Evolutionary conservation across 2,888 invertebrate species (phyloP).

Genomic region (Zeuzera pyrina): DNA sequence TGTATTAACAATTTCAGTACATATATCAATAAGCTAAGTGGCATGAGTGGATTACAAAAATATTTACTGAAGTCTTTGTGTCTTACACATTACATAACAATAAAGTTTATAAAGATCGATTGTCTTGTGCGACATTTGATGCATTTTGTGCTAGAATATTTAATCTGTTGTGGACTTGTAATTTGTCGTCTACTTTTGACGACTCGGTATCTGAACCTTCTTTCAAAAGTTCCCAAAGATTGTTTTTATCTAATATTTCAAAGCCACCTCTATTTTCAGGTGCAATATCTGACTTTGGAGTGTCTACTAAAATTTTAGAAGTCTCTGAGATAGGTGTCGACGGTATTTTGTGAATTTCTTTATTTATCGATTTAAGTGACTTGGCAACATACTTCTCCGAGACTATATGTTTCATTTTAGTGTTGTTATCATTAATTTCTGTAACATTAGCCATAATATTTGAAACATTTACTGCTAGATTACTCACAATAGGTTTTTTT

Average conservation of each 20-base stretch:
- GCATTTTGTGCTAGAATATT: slow-evolving; percentile 38
- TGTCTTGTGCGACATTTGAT: slow-evolving; percentile 38
- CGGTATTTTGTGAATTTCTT: slow-evolving; percentile 66
- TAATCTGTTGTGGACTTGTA: slow-evolving; percentile 43
- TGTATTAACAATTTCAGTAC: slow-evolving; percentile 26
- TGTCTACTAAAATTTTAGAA: slow-evolving; percentile 44
- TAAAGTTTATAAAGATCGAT: slow-evolving; percentile 61
- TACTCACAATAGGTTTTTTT: slow-evolving; percentile 39
- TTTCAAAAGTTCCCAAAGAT: slow-evolving; percentile 75
- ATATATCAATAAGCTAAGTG: slow-evolving; percentile 20
- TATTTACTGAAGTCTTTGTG: slow-evolving; percentile 62
- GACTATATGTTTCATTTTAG: slow-evolving; percentile 31
- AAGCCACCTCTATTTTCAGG: slow-evolving; percentile 68
- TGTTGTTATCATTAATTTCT: slow-evolving; percentile 28
- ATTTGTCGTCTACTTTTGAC: slow-evolving; percentile 49
- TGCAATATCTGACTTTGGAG: slow-evolving; percentile 46
- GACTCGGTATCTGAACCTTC: slow-evolving; percentile 58
- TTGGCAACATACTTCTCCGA: slow-evolving; percentile 37
- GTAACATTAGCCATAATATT: slow-evolving; percentile 23
- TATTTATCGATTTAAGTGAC: slow-evolving; percentile 60
- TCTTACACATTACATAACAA: slow-evolving; percentile 64
- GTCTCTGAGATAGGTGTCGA: slow-evolving; percentile 62
- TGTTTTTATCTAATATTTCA: slow-evolving; percentile 73
- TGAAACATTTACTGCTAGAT: slow-evolving; percentile 22
- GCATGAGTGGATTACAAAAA: slow-evolving; percentile 57